These are phyloP conservation scores for Vireo altiloquus DNA, from an alignment of 2,113 vertebrate species.

Conservation along the genomic window DNA sequence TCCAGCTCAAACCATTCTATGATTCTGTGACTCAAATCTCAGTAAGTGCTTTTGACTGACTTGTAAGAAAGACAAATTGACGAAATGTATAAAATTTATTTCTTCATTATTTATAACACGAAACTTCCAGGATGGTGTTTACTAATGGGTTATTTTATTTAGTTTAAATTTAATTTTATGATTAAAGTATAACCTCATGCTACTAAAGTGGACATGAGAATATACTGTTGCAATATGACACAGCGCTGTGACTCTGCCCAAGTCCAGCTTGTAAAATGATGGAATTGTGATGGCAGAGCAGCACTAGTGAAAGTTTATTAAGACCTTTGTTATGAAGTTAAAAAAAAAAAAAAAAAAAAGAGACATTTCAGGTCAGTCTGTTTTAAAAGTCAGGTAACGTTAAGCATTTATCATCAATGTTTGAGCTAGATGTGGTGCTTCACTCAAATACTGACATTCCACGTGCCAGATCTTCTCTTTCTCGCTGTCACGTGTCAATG, in stretches of 20 bases:
- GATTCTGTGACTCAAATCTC: neutral
- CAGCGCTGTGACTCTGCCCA: neutral
- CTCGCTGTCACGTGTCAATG: neutral
- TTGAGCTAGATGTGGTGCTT: neutral
- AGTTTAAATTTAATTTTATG: neutral
- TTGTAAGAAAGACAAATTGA: neutral
- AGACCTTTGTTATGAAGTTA: neutral
- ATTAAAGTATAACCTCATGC: neutral
- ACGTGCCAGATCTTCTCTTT: neutral
- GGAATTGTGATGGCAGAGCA: neutral
- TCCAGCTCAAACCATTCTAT: neutral
- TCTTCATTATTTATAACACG: neutral
- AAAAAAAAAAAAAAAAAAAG: no score
- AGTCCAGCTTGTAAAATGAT: neutral
- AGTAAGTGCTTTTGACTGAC: neutral
- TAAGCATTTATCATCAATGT: neutral
- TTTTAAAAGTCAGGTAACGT: neutral
- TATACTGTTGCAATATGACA: neutral
- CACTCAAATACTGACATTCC: neutral
- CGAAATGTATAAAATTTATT: neutral
- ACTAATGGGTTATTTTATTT: neutral
- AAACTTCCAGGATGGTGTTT: neutral
- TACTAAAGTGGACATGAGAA: neutral
- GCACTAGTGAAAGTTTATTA: neutral
- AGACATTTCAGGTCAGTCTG: neutral